Evolutionary conservation across 2,888 invertebrate species (phyloP).

Genomic region (Harpalus rubripes): DNA sequence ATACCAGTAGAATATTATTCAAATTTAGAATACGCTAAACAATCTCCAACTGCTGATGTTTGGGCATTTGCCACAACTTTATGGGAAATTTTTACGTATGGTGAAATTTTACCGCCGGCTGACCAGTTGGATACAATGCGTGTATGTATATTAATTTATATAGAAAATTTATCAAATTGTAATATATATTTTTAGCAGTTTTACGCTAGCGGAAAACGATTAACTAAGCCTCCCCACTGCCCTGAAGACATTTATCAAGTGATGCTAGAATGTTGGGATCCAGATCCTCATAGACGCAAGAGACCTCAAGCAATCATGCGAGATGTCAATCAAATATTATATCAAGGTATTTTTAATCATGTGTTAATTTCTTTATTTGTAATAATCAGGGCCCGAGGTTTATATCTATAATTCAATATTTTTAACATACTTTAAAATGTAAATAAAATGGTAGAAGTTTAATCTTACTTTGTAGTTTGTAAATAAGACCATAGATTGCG

Average conservation of each 20-base stretch:
- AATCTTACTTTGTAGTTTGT: too few species aligned
- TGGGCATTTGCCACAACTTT: conserved; percentile 96
- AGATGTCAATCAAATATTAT: conserved; percentile 89
- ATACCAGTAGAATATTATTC: conserved; percentile 90
- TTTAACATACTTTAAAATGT: too few species aligned
- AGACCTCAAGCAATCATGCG: conserved; percentile 92
- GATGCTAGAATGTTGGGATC: conserved; percentile 90
- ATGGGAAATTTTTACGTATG: conserved; percentile 94
- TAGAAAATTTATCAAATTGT: conserved; percentile 9
- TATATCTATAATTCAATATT: too few species aligned
- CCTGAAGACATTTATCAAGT: conserved; percentile 87
- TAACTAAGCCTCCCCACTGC: conserved; percentile 85
- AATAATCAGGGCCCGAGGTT: too few species aligned
- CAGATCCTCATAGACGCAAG: conserved; percentile 84
- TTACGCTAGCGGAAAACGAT: conserved; percentile 84
- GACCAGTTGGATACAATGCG: conserved; percentile 74
- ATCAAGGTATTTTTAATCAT: conserved; percentile 79
- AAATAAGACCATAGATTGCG: too few species aligned
- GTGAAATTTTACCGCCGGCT: conserved; percentile 76
- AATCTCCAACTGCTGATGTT: conserved; percentile 87
- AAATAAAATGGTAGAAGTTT: too few species aligned
- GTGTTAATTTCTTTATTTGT: background rate
- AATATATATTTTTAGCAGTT: conserved; percentile 77
- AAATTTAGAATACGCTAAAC: conserved; percentile 84
- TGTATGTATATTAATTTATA: conserved; percentile 70